Base-by-base conservation (phyloP, 2,888 invertebrate species). In the Phortica magna region DNA sequence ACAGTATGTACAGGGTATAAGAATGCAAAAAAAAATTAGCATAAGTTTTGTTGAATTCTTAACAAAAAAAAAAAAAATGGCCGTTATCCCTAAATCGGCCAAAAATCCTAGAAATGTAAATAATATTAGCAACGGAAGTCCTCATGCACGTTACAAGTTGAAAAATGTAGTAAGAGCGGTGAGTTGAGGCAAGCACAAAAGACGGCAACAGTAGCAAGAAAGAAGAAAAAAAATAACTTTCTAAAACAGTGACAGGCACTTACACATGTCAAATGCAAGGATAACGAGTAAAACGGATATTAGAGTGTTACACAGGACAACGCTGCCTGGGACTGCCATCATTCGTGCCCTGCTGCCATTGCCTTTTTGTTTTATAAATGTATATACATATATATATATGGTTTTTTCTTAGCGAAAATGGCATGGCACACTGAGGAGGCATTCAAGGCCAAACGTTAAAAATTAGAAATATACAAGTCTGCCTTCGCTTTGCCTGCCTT, bases 231-330 rank as follows among this genome's bases (percentile, higher is more conserved):
- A 84, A 85, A 85, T 85, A 85, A 87, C 87, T 83, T 85, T 87
- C 84, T 83, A 82, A 86, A 83, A 78, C 82, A 86, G 81, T 86
- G 86, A 86, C 86, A 88, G 86, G 83, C 86, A 86, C 86, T 86
- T 86, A 88, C 88, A 86, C 84, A 86, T 88, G 86, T 86, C 88
- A 86, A 88, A 85, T 78, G 84, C 82, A 85, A 79, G 88, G 86
- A 86, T 88, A 86, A 88, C 86, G 88, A 86, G 88, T 81, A 80
- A 80, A 86, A 85, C 86, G 86, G 86, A 86, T 86, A 86, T 86
- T 85, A 85, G 85, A 84, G 85, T 77, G 85, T 85, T 84, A 87
- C 83, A 82, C 86, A 84, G 85, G 84, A 85, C 78, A 80, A 61
- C 61, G 22, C 1, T 31, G 31, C 31, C 31, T 4, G 31, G 31